Evolutionary conservation across 2,888 invertebrate genomes (phyloP).

Genomic region (Pachydiplax longipennis): DNA sequence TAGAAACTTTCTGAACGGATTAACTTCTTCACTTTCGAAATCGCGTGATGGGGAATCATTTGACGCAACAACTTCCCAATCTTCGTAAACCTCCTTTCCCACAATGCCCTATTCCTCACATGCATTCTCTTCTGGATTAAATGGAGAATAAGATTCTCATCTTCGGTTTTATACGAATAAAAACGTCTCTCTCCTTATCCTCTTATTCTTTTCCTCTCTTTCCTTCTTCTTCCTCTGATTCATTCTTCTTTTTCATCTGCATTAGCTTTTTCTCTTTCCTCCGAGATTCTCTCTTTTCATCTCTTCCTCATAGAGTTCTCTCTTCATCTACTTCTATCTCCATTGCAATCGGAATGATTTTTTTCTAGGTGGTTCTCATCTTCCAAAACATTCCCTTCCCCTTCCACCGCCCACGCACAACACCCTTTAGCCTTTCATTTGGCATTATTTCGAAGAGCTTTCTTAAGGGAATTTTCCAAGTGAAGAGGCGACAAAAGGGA

Average conservation of each 20-base stretch:
- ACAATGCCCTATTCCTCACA: neutral
- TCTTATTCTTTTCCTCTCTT: no score
- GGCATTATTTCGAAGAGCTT: no score
- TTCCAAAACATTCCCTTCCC: neutral
- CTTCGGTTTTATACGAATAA: no score
- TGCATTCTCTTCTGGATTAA: neutral
- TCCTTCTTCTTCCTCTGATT: no score
- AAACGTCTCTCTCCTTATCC: no score
- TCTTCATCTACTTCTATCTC: no score
- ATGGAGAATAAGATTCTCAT: no score
- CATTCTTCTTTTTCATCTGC: neutral
- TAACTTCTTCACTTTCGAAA: constrained; percentile 11
- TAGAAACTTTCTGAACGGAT: constrained; percentile 21
- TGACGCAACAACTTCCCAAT: constrained; percentile 11
- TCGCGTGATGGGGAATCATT: constrained; percentile 33
- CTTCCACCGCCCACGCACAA: neutral
- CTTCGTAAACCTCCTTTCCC: neutral
- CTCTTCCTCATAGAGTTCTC: no score
- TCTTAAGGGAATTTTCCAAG: no score
- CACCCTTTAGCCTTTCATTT: neutral
- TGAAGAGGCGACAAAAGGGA: no score
- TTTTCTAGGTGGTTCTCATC: neutral
- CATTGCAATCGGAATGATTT: neutral
- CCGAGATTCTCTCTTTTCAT: no score
- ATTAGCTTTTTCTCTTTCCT: no score